Evolutionary conservation across 2,113 vertebrate genomes (phyloP), one percentile per base, ranked within the genome.

Genomic region (Heliornis fulica): DNA sequence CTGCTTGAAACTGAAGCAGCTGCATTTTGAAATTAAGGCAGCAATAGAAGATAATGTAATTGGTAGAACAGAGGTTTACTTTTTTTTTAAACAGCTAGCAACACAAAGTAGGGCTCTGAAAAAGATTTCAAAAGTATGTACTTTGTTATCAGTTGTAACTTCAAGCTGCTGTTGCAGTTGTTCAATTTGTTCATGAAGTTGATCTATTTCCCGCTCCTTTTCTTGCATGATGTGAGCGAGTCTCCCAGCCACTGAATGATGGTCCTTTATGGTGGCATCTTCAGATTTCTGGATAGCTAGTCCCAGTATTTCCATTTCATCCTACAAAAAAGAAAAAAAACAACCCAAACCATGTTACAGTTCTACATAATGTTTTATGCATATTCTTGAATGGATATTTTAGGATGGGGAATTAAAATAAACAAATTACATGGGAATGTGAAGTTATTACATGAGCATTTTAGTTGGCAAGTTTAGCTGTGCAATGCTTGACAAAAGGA

Each of bases 191-290:
- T 99, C 98, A 97, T 98, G 99, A 95, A 99, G 98, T 70, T 94
- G 97, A 72, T 97, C 94, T 97, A 99, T 99, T 98, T 99, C 98
- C 89, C 97, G 97, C 92, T 99, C 99, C 97, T 99, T 99, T 97
- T 99, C 98, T 93, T 99, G 98, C 98, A 99, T 98, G 91, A 99
- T 98, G 97, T 98, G 98, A 94, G 98, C 96, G n/a, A 98, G 98
- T 97, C 98, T 98, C 96, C 97, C 98, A 94, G 98, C 97, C 84
- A 98, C 97, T 93, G 98, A 87, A 95, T 96, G 97, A 97, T 97
- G 98, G 91, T 98, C 97, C 70, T 97, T 97, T 97, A 95, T 48
- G 81, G 96, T 93, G 46, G 94, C 5, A 79, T 93, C 86, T 96
- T 96, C 90, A 64, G 95, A 96, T 50, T 97, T 97, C 68, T 92